A percentile compares a stretch with the other conserved stretches of the same genome.
Conservation (phyloP, 2,113 vertebrate species). For the Misgurnus anguillicaudatus region DNA sequence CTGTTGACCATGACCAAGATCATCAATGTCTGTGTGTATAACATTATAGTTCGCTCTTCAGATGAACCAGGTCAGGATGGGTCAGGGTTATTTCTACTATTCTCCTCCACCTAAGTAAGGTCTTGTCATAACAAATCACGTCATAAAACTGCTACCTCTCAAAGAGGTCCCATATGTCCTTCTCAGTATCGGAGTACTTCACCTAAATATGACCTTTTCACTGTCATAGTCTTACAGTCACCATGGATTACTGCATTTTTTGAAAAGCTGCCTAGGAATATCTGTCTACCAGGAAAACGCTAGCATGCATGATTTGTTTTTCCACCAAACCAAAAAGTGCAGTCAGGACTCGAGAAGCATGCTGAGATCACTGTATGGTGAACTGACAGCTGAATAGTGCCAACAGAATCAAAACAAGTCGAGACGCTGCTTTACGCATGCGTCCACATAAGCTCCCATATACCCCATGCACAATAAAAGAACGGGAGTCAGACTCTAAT, state of each 20-base stretch:
- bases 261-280: conserved; percentile 18
- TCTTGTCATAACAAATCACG: conserved; percentile 1
- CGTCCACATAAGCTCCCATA: conserved; percentile 22
- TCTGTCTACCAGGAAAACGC: not conserved
- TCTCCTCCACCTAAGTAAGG: conserved; percentile 6
- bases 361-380: not conserved
- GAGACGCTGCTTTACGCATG: not conserved
- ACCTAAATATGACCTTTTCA: not conserved
- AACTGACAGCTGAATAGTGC: not conserved
- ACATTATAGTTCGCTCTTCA: not conserved
- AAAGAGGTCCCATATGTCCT: not conserved
- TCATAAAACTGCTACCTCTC: not conserved
- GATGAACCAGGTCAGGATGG: conserved; percentile 39
- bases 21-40: not conserved
- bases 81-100: conserved; percentile 23
- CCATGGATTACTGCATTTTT: not conserved
- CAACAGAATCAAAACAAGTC: conserved; percentile 21
- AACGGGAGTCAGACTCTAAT: conserved; percentile 31
- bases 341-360: not conserved
- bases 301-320: not conserved
- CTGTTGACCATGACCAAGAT: not conserved
- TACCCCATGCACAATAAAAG: not conserved
- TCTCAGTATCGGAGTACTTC: not conserved
- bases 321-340: conserved; percentile 4
- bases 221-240: not conserved